Base-by-base conservation (phyloP, 2,888 invertebrate genomes). In the Tolmerus cingulatus region DNA sequence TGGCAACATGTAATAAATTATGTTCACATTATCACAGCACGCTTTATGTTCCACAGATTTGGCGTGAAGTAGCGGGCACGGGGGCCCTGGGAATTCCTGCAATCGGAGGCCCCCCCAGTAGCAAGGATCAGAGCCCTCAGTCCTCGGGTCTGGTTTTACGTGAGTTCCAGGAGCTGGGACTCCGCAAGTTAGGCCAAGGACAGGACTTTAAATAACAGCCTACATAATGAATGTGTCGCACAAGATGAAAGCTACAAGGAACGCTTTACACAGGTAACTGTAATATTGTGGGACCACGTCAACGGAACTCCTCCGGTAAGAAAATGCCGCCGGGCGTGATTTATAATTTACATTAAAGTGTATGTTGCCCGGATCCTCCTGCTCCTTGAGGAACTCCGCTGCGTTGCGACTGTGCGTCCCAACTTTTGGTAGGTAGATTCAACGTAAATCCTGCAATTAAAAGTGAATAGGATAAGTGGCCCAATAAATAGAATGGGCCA, bases 1-100 rank as follows among this genome's bases (percentile, higher is more conserved):
- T 82, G 82, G 9, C 57, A 82, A 37, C 82, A 51, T 57, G 82
- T 82, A 57, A 82, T 82, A 82, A 82, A 82, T 82, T 82, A 82
- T 82, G 82, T 82, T 82, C 82, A 37, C 82, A 82, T 82, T 82
- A 82, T 82, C 82, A 82, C 82, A 82, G 66, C 82, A 82, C 57
- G 82, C 55, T 57, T 82, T 57, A 82, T 82, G 34, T 82, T 82
- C 82, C 82, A 34, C 82, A 82, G 82, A 82, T 82, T 82, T 82
- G 82, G 34, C 37, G 37, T 66, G 57, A 57, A 82, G 82, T 82
- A 55, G 82, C 37, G 30, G 16, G 57, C 12, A 19, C 19, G 12
- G 55, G 27, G 81, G 55, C 51, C 51, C 23, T 55, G 81, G 81
- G 51, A 51, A 34, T 40, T 37, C 37, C 51, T 81, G 51, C 27